Conservation (phyloP, 2,113 vertebrate genomes). For the Pelecanus crispus region DNA sequence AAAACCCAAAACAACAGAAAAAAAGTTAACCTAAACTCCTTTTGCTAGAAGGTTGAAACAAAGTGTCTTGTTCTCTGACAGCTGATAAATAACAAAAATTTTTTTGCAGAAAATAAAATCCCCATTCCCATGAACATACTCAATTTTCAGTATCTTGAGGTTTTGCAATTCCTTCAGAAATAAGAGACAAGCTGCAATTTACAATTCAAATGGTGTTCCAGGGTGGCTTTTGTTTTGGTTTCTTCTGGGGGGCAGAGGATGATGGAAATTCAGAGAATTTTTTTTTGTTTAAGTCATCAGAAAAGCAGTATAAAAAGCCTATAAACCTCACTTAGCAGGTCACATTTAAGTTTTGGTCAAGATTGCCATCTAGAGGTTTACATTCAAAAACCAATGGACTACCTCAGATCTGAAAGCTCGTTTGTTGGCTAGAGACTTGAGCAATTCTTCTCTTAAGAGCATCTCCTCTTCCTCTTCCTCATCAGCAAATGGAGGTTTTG, state of each 20-base stretch:
- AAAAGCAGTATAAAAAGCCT: neutral
- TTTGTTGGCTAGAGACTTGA: slow-evolving; percentile 91
- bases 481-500: slow-evolving; percentile 95
- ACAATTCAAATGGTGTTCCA: neutral
- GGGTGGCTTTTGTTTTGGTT: neutral
- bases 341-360: neutral
- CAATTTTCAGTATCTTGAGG: neutral
- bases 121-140: neutral
- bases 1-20: neutral
- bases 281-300: neutral
- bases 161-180: neutral
- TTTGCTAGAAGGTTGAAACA: neutral
- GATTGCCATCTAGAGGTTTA: slow-evolving; percentile 58
- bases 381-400: neutral
- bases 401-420: slow-evolving; percentile 82
- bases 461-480: slow-evolving; percentile 99
- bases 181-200: neutral
- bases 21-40: neutral
- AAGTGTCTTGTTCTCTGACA: neutral
- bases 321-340: neutral
- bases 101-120: neutral
- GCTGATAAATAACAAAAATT: neutral
- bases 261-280: neutral
- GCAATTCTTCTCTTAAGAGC: slow-evolving; percentile 92
- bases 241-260: neutral